Percentiles rank a stretch among this genome's conserved stretches.
Conservation (phyloP, 2,888 invertebrate species). For the Kryphioiulus occultus region DNA sequence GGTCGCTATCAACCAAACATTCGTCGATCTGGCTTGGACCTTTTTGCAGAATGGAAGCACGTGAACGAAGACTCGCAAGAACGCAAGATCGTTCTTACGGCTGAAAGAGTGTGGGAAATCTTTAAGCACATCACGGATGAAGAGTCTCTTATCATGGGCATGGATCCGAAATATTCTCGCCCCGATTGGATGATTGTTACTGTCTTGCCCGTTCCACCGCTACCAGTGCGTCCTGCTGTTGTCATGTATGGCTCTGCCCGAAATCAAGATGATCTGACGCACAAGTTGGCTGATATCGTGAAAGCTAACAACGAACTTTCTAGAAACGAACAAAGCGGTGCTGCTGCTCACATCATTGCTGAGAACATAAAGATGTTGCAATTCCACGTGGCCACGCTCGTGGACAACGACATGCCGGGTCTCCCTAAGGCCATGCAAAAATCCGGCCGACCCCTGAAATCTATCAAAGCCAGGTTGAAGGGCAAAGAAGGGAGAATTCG, state of each 20-base stretch:
- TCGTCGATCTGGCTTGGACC: constrained; percentile 85
- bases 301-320: constrained; percentile 96
- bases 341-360: constrained; percentile 94
- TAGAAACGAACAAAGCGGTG: constrained; percentile 94
- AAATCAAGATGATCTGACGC: constrained; percentile 97
- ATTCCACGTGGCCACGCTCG: constrained; percentile 97
- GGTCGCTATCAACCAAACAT: constrained; percentile 97
- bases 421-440: constrained; percentile 97
- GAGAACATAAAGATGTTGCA: constrained; percentile 98
- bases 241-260: constrained; percentile 99
- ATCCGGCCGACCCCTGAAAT: constrained; percentile 97
- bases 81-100: constrained; percentile 90
- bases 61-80: constrained; percentile 98
- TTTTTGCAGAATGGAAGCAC: constrained; percentile 94
- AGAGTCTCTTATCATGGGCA: constrained; percentile 89
- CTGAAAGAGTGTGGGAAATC: constrained; percentile 97
- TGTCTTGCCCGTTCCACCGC: constrained; percentile 95
- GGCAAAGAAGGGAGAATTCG: constrained; percentile 99
- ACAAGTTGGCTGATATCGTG: constrained; percentile 97
- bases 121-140: constrained; percentile 93
- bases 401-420: constrained; percentile 99
- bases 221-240: constrained; percentile 95
- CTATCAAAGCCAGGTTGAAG: constrained; percentile 84
- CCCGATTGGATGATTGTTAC: constrained; percentile 99
- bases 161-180: constrained; percentile 96